phyloP scores from a whole-genome alignment of 2,113 vertebrate genomes.

The Piprites chloris region DNA sequence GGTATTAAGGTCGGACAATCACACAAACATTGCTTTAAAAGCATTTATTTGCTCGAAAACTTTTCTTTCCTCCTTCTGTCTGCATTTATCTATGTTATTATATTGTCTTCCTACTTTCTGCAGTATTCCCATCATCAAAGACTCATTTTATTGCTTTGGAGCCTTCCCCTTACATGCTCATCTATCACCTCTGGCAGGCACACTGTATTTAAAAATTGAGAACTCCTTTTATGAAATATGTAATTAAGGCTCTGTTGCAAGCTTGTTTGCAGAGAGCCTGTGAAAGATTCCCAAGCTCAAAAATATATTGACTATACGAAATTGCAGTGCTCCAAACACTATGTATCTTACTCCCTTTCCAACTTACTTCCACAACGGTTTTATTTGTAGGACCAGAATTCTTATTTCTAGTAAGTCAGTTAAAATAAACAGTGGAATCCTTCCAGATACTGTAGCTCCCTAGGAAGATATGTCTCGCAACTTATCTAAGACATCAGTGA shows the following conservation, averaged over 20 bases:
- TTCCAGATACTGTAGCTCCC: neutral
- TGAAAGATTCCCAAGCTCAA: neutral
- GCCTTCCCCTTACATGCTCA: conserved; percentile 9
- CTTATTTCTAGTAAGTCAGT: neutral
- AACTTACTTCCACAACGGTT: neutral
- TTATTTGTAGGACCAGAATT: neutral
- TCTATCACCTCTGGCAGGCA: conserved; percentile 17
- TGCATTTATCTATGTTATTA: neutral
- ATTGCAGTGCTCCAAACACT: neutral
- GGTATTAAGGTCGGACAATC: neutral
- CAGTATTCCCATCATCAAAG: neutral
- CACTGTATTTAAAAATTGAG: conserved; percentile 23
- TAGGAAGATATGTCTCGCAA: neutral
- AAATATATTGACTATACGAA: neutral
- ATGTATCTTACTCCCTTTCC: neutral
- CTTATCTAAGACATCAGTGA: neutral
- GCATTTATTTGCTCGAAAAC: neutral
- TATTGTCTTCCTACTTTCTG: neutral
- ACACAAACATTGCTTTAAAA: neutral
- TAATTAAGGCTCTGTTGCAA: conserved; percentile 16
- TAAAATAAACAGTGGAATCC: conserved; percentile 2
- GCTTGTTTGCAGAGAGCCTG: neutral
- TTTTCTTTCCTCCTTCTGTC: neutral
- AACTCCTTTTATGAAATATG: neutral
- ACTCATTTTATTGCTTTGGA: conserved; percentile 10